Evolutionary conservation across 2,888 invertebrate species (phyloP), one percentile per base, ranked within the genome.

Genomic region (Lithophane semibrunnea): DNA sequence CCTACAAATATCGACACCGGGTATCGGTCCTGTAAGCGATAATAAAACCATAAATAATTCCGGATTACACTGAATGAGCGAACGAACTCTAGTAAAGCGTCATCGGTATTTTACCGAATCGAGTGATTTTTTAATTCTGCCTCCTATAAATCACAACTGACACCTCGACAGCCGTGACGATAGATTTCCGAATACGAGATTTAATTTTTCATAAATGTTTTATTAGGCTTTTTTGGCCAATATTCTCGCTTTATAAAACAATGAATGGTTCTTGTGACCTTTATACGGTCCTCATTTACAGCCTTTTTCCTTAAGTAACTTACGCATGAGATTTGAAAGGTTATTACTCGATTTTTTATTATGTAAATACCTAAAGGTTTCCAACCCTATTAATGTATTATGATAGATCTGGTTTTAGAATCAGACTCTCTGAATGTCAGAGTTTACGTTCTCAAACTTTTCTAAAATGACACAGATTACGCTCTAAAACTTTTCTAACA

Each of bases 61-160:
- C 58, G 82, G 73, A 79, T 87, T 85, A 77, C 76, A 75, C 63
- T 49, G 81, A 79, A 84, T 75, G 68, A 86, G 73, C 66, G 75
- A 82, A 81, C 82, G 76, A 79, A 75, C 63, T 73, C 69, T 64
- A 44, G 69, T 73, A 63, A 69, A 65, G 49, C 75, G 69, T 79
- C 79, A 86, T 80, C 82, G 84, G 65, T 77, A 77, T 84, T 79
- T 73, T 75, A 79, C 79, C 75, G 77, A 79, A 84, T 77, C 60
- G 81, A 84, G 77, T 82, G 82, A 78, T 88, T 87, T 87, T 86
- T 89, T 89, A 78, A 87, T 84, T 81, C 77, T 68, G 75, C 70
- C 56, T 60, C 63, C 83, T 70, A 87, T 89, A 86, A 87, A 89
- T 89, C 87, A 84, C 52, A 74, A 29, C 64, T 73, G 82, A 83